Conservation (phyloP, 2,888 invertebrate genomes). For the Monochamus alternatus region DNA sequence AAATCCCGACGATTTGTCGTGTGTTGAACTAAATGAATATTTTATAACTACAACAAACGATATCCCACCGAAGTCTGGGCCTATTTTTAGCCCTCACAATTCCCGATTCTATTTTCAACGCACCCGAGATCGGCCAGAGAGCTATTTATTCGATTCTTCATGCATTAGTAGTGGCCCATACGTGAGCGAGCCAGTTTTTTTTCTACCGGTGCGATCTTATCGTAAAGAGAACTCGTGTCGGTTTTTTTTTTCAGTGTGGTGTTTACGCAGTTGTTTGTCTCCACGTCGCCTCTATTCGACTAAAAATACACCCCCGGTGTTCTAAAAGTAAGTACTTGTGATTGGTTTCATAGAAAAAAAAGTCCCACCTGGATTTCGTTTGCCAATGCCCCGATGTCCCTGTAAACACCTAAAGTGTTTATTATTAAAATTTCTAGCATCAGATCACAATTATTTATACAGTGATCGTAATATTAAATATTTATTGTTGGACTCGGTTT, state of each 20-base stretch:
- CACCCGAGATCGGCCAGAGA: constrained; percentile 16
- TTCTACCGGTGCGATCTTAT: not conserved
- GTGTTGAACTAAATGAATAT: constrained; percentile 42
- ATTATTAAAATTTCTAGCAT: no score
- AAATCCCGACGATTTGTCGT: constrained; percentile 26
- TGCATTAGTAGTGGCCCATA: not conserved
- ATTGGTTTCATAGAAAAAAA: not conserved
- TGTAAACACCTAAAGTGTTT: not conserved
- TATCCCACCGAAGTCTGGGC: constrained; percentile 50
- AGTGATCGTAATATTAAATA: no score
- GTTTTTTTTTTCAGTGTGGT: not conserved
- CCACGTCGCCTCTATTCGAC: not conserved
- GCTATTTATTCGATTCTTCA: constrained; percentile 8
- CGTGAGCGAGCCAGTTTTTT: not conserved
- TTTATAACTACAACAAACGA: constrained; percentile 47
- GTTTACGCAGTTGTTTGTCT: not conserved
- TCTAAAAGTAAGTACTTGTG: not conserved
- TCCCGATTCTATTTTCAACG: constrained; percentile 52
- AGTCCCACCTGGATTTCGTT: not conserved
- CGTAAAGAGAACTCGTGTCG: not conserved
- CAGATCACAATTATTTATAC: no score
- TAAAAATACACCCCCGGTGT: not conserved
- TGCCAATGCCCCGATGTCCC: not conserved
- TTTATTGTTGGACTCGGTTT: no score
- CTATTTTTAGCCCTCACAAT: constrained; percentile 52